A percentile compares a stretch with the other conserved stretches of the same genome.
Conservation (phyloP, 1,140 invertebrate species). For the Metaphire vulgaris region DNA sequence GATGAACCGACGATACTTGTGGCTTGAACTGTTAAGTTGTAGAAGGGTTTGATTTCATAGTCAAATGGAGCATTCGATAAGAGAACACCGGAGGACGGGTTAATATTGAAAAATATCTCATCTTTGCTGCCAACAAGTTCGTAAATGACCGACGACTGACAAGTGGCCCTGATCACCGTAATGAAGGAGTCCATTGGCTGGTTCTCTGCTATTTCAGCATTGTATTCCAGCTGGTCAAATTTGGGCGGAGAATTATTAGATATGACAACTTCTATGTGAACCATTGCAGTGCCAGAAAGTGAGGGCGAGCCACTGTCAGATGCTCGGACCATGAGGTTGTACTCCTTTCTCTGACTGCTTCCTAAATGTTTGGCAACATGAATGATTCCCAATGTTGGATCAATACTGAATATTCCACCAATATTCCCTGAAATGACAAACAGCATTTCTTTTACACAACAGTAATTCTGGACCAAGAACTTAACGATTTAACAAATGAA, state of each 20-base stretch:
- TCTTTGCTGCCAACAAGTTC: constrained; percentile 48
- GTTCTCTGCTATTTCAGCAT: constrained; percentile 78
- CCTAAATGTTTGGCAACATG: constrained; percentile 68
- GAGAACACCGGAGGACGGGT: constrained; percentile 54
- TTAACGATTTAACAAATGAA: too few species aligned
- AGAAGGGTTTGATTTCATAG: constrained; percentile 61
- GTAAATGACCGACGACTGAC: constrained; percentile 48
- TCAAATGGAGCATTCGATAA: constrained; percentile 43
- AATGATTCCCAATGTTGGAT: constrained; percentile 68
- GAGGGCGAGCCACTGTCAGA: constrained; percentile 70
- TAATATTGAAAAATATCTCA: constrained; percentile 45
- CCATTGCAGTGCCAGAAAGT: constrained; percentile 67
- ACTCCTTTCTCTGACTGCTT: constrained; percentile 71
- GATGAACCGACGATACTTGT: constrained; percentile 70
- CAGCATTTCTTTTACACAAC: too few species aligned
- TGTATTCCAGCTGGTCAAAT: constrained; percentile 59
- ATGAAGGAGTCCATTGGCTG: constrained; percentile 69
- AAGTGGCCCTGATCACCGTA: constrained; percentile 65
- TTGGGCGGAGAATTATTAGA: constrained; percentile 79
- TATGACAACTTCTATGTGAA: constrained; percentile 78
- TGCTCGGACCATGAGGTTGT: constrained; percentile 74
- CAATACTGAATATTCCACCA: constrained; percentile 73
- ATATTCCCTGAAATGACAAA: constrained; percentile 63
- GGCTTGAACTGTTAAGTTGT: constrained; percentile 74
- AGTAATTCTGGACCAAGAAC: too few species aligned